Conservation (phyloP, 2,113 vertebrate species). For the Myodes glareolus region DNA sequence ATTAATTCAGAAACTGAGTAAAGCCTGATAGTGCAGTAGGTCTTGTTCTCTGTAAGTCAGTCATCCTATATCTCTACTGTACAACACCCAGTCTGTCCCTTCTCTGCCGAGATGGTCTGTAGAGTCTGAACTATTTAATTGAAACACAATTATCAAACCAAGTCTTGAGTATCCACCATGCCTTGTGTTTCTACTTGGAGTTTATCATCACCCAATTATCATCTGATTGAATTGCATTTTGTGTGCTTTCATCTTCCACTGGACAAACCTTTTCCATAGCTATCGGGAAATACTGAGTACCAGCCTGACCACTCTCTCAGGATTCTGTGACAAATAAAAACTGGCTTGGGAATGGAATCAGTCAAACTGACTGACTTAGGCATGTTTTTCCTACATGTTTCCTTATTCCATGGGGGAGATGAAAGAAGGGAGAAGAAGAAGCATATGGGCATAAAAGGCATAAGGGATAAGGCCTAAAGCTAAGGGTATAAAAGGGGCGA, state of each 20-base stretch:
- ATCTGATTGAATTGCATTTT: background rate
- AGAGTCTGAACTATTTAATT: background rate
- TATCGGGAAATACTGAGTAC: too few relatives aligned
- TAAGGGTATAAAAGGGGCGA: too few relatives aligned
- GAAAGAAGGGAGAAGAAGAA: too few relatives aligned
- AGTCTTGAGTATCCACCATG: background rate
- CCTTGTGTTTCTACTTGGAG: background rate
- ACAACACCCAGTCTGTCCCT: background rate
- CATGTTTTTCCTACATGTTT: too few relatives aligned
- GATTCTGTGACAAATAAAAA: too few relatives aligned
- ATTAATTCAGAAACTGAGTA: background rate
- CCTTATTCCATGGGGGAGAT: too few relatives aligned
- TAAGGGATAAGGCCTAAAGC: too few relatives aligned
- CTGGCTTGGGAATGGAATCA: too few relatives aligned
- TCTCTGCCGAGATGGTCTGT: background rate
- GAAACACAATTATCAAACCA: background rate
- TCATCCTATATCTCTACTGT: background rate
- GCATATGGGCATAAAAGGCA: too few relatives aligned
- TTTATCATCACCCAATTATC: background rate
- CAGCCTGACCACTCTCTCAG: too few relatives aligned
- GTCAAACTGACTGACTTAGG: too few relatives aligned
- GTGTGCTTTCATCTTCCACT: background rate
- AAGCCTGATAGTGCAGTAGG: background rate
- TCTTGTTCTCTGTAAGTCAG: background rate
- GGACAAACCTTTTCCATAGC: rapidly evolving